Conservation (phyloP, 2,888 invertebrate genomes). For the Lasioglossum calceatum region DNA sequence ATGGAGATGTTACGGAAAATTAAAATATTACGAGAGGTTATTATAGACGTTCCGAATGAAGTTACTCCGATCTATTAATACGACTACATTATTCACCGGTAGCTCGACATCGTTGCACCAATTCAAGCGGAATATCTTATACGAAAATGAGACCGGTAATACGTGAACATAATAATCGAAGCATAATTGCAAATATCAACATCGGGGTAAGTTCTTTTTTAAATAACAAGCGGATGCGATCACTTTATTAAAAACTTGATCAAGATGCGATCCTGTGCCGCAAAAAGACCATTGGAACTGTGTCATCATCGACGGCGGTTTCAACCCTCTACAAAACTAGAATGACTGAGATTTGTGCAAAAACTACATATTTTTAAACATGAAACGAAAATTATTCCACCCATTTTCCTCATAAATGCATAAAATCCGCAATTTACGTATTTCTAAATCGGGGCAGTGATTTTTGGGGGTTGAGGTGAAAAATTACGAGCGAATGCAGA, state of each 20-base stretch:
- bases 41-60: constrained; percentile 6
- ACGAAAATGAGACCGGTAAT: not conserved
- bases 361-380: not conserved
- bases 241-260: not conserved
- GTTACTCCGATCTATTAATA: constrained; percentile 5
- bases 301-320: not conserved
- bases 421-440: not conserved
- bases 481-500: not conserved
- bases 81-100: not conserved
- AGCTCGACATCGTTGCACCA: not conserved
- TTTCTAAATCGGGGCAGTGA: not conserved
- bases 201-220: not conserved
- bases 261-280: not conserved
- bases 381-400: too few relatives aligned
- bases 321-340: not conserved
- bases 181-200: constrained; percentile 14
- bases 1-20: not conserved
- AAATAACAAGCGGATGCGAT: not conserved
- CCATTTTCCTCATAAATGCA: not conserved
- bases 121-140: not conserved
- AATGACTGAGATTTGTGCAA: not conserved
- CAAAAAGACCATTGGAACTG: not conserved
- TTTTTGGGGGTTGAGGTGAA: not conserved
- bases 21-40: not conserved
- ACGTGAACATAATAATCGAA: not conserved